Percentiles rank a stretch among this genome's conserved stretches.
Evolutionary conservation across 2,888 invertebrate genomes (phyloP).

Genomic region (Sphinx pinastri): DNA sequence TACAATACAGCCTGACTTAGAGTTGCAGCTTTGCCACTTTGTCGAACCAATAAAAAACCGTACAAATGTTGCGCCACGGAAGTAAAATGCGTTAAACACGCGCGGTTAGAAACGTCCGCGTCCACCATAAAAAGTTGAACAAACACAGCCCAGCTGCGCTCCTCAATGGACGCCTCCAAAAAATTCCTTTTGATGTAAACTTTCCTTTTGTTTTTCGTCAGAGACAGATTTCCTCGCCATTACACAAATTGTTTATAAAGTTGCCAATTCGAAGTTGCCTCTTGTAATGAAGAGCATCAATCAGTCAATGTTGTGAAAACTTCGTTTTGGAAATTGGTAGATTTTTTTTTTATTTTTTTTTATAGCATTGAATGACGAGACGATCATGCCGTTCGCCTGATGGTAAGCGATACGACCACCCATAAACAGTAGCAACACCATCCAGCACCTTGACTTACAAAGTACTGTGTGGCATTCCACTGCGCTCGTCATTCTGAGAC

Average conservation of each 20-base stretch:
- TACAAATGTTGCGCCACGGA: constrained; percentile 7
- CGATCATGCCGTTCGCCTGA: too few relatives aligned
- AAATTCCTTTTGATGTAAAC: constrained; percentile 59
- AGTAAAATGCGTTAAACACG: constrained; percentile 19
- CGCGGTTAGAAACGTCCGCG: constrained; percentile 13
- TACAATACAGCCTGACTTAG: too few relatives aligned
- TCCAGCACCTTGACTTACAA: too few relatives aligned
- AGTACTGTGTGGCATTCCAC: too few relatives aligned
- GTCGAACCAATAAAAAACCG: neutral
- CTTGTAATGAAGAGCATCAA: constrained; percentile 53
- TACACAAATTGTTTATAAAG: constrained; percentile 67
- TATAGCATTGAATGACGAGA: too few relatives aligned
- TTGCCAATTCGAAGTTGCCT: constrained; percentile 54
- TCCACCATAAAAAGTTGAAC: constrained; percentile 20
- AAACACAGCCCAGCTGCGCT: constrained; percentile 26
- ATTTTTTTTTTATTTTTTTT: too few relatives aligned
- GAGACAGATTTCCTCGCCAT: constrained; percentile 66
- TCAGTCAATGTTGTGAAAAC: constrained; percentile 44
- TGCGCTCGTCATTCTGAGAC: too few relatives aligned
- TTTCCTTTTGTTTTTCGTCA: constrained; percentile 56
- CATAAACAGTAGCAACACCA: too few relatives aligned
- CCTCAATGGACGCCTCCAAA: constrained; percentile 25
- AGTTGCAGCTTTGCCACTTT: neutral
- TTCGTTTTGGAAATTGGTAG: neutral
- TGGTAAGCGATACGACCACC: too few relatives aligned